A percentile compares a stretch with the other conserved stretches of the same genome.
Evolutionary conservation across 2,113 vertebrate genomes (phyloP).

Genomic region (Corapipo altera): DNA sequence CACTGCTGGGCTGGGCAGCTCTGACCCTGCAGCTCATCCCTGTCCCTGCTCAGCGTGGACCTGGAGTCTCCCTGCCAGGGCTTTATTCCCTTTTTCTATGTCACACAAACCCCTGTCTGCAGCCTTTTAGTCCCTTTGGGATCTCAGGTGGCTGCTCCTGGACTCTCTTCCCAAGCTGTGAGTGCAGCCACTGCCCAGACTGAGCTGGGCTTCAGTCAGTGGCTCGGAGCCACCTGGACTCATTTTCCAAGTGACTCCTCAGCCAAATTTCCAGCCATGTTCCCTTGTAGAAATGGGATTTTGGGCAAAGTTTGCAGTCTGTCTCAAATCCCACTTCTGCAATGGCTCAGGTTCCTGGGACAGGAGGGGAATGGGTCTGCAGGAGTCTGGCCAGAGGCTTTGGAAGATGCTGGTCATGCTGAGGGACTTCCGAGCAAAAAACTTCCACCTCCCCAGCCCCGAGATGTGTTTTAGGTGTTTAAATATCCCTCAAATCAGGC

Average conservation of each 20-base stretch:
- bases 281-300: neutral
- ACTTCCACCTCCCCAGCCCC: neutral
- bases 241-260: neutral
- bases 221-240: neutral
- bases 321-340: neutral
- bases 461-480: neutral
- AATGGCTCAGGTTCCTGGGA: neutral
- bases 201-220: neutral
- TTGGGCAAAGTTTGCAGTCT: neutral
- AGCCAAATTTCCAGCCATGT: neutral
- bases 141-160: neutral
- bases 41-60: neutral
- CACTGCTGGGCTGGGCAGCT: neutral
- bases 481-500: neutral
- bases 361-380: neutral
- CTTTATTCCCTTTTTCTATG: neutral
- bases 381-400: neutral
- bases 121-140: neutral
- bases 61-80: fast-evolving
- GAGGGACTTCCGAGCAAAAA: neutral
- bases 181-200: neutral
- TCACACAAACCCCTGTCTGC: fast-evolving
- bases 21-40: fast-evolving
- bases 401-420: neutral
- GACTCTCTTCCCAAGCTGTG: neutral